Conservation (phyloP, 2,797 vertebrate species). For the Melanotaenia nigrans region DNA sequence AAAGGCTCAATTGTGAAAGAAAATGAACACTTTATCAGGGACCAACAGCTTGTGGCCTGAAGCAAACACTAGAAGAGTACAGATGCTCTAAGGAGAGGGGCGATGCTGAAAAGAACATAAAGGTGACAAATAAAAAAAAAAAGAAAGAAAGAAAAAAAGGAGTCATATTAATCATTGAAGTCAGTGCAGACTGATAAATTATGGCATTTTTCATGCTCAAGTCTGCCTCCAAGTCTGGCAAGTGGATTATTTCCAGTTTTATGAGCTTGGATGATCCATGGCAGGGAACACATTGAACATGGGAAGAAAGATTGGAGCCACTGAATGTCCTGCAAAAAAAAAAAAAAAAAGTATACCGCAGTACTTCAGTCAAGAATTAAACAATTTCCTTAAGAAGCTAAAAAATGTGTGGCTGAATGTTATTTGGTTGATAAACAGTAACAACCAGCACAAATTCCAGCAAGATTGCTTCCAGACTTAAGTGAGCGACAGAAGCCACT, state of each 20-base stretch:
- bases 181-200: slow-evolving; percentile 8
- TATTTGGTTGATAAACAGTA: slow-evolving; percentile 27
- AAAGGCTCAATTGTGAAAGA: slow-evolving; percentile 57
- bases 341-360: slow-evolving; percentile 23
- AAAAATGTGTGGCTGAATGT: slow-evolving; percentile 27
- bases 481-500: slow-evolving; percentile 36
- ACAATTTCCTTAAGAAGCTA: slow-evolving; percentile 36
- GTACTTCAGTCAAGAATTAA: slow-evolving; percentile 42
- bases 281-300: slow-evolving; percentile 21
- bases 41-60: slow-evolving; percentile 44
- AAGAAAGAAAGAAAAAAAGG: neutral
- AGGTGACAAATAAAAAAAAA: neutral
- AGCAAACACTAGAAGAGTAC: slow-evolving; percentile 45
- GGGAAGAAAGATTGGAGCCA: slow-evolving; percentile 39
- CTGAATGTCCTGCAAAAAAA: slow-evolving; percentile 13
- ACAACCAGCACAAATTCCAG: slow-evolving; percentile 45
- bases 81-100: slow-evolving; percentile 31
- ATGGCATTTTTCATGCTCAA: slow-evolving; percentile 5
- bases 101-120: neutral
- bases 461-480: slow-evolving; percentile 53
- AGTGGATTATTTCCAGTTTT: slow-evolving; percentile 41
- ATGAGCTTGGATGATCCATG: slow-evolving; percentile 30
- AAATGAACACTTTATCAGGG: slow-evolving; percentile 53
- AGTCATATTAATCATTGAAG: slow-evolving; percentile 11
- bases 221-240: slow-evolving; percentile 26